Base-by-base conservation (phyloP, 1,140 invertebrate genomes). In the Myzus persicae region DNA sequence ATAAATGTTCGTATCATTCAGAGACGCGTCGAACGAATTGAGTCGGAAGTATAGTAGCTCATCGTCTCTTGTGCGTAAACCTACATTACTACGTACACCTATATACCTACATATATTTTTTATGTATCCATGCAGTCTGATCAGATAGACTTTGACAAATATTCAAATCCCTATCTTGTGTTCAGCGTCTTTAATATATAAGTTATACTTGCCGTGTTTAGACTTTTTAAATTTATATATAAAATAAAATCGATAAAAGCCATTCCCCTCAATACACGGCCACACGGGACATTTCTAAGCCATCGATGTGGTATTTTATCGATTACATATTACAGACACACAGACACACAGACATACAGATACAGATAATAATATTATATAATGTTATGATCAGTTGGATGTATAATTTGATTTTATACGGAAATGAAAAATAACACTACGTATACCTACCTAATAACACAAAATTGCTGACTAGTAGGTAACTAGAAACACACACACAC, bases 151-250 rank as follows among this genome's bases (percentile, higher is more conserved):
- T 44, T 84, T 85, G 84, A 85, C 84, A 44, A 85, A 85, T 85
- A 85, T 85, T 85, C 84, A 85, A 85, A 85, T n/a, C 44, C 82
- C 59, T 76, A 18, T n/a, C 59, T 76, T 18, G 59, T 76, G 59
- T n/a, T 76, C 59, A 20, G 59, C 18, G 36, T 76, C 59, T 76
- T n/a, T 18, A n/a, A 18, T 14, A 67, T n/a, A 67, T 67, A 67
- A n/a, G n/a, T n/a, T n/a, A n/a, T 76, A 76, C 4, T 18, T 8
- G 31, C 18, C 31, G n/a, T 5, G 11, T n/a, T 76, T 76, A 31
- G 31, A 76, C 59, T 76, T 36, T 76, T 76, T 76, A 76, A 76
- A 76, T n/a, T 1, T n/a, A 76, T 76, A 7, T 22, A 67, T 31
- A n/a, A 76, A 67, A 76, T n/a, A 76, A 76, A 76, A 76, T 76